phyloP scores from a whole-genome alignment of 2,888 invertebrate genomes.

The Yponomeuta cagnagella region DNA sequence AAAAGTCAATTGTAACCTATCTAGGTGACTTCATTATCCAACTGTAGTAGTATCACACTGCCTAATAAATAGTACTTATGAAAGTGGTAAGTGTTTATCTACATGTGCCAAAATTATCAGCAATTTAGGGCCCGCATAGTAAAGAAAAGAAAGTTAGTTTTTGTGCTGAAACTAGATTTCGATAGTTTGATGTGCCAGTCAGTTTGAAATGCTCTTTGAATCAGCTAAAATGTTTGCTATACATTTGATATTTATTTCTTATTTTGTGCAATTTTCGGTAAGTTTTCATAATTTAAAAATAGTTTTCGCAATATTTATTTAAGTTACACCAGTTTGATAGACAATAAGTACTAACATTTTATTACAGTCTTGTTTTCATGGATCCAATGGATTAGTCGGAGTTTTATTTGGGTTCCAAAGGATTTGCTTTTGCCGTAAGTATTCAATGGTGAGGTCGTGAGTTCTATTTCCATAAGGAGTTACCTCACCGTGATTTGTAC shows the following conservation, averaged over 20 bases:
- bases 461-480: too few relatives aligned
- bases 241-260: constrained; percentile 22
- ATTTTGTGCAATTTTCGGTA: constrained; percentile 26
- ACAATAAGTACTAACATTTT: neutral
- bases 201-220: neutral
- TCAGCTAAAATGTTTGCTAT: constrained; percentile 16
- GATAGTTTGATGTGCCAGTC: neutral
- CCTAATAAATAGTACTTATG: neutral
- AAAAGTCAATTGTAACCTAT: neutral
- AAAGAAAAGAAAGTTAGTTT: constrained; percentile 18
- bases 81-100: neutral
- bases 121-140: constrained; percentile 25
- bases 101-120: neutral
- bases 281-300: constrained; percentile 20
- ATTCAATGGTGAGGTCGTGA: neutral
- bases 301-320: neutral
- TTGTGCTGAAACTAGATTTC: neutral
- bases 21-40: neutral
- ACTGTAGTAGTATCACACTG: neutral
- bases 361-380: constrained; percentile 17
- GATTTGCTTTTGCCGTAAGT: constrained; percentile 39
- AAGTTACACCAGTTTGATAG: neutral
- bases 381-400: constrained; percentile 20
- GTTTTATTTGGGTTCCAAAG: constrained; percentile 31
- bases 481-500: too few relatives aligned